Base-by-base conservation (phyloP, 1,140 invertebrate species). In the Drosophila elegans region DNA sequence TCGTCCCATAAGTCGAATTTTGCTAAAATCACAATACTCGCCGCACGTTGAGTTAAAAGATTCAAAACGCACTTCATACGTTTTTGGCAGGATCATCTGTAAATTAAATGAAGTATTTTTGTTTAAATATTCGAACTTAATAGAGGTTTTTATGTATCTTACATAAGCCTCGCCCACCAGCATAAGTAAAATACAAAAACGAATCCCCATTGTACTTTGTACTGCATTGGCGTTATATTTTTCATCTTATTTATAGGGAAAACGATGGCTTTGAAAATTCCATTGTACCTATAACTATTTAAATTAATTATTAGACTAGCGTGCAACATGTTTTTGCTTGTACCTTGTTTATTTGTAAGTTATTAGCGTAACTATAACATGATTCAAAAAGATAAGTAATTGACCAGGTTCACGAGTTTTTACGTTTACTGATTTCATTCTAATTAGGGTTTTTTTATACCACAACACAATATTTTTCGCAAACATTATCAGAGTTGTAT, bases 1-100 rank as follows among this genome's bases (percentile, higher is more conserved):
- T 2, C 36, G 44, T 4, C 66, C 80, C n/a, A 67, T 4, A 1
- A 67, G 3, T 0, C 45, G 56, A 4, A 83, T 2, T 16, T 55
- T 13, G 4, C 13, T 48, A 0, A 69, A 55, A 25, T 81, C 73
- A 0, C 13, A 1, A 2, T 46, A 2, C 3, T 27, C 36, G 2
- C 4, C 5, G 6, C 27, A 2, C 2, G n/a, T 13, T 21, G 25
- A 4, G 4, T 12, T 29, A 16, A 52, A 0, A 3, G 38, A 72
- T 2, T 45, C 10, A 7, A 41, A 44, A 10, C 4, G 16, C 3
- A 4, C 11, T 3, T 72, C n/a, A 9, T 74, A 53, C 0, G 3
- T 46, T 25, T 42, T 51, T 3, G 13, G 29, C 0, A 52, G 0
- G 9, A 29, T 3, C 27, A 49, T 29, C 64, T 66, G 5, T 2